phyloP scores from a whole-genome alignment of 2,797 vertebrate species.

The Thamnophis elegans region DNA sequence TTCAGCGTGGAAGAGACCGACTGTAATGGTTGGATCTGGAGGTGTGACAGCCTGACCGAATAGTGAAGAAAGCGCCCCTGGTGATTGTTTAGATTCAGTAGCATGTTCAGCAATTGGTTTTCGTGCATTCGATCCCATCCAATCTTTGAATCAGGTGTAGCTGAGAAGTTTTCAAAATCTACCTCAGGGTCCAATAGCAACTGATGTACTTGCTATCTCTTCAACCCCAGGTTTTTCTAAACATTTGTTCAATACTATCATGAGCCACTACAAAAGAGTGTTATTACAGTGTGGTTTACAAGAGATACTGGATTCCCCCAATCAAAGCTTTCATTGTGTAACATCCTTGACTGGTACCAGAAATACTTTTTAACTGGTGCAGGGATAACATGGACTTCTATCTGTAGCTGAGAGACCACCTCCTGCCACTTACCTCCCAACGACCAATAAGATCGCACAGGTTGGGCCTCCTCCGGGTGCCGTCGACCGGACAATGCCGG shows the following conservation, averaged over 20 bases:
- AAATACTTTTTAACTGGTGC: not conserved
- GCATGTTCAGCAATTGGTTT: not conserved
- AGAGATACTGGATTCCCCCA: not conserved
- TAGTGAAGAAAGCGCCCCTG: not conserved
- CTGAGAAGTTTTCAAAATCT: not conserved
- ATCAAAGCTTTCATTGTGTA: not conserved
- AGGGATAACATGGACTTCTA: not conserved
- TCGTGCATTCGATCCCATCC: not conserved
- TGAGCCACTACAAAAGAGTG: not conserved
- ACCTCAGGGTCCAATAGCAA: not conserved
- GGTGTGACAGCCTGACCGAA: too few relatives aligned
- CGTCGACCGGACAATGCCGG: too few relatives aligned
- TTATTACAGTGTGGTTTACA: not conserved
- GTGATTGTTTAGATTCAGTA: not conserved
- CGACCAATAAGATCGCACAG: too few relatives aligned
- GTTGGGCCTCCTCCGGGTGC: too few relatives aligned
- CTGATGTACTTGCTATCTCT: not conserved
- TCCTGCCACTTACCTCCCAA: too few relatives aligned
- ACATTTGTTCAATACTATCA: not conserved
- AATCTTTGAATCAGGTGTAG: not conserved
- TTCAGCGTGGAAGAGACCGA: too few relatives aligned
- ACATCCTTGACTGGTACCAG: not conserved
- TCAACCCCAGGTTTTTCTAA: not conserved
- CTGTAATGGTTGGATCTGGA: too few relatives aligned
- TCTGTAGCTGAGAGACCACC: too few relatives aligned